phyloP scores from a whole-genome alignment of 2,113 vertebrate species.

The Pelecanus crispus region DNA sequence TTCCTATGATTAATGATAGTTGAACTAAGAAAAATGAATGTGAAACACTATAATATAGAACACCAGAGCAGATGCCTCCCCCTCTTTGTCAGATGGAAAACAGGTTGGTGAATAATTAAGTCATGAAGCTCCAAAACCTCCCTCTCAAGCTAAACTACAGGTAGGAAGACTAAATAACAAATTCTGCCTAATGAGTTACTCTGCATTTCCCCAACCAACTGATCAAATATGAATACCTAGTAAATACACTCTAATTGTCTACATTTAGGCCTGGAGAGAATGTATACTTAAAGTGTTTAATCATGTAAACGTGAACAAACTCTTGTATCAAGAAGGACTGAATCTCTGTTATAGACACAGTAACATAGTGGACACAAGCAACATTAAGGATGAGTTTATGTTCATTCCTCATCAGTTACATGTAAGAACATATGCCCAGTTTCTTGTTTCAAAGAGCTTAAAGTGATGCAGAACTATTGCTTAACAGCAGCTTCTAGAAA shows the following conservation, averaged over 20 bases:
- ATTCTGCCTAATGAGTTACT: constrained; percentile 44
- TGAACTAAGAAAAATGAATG: constrained; percentile 50
- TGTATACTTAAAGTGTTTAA: not conserved
- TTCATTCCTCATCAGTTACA: not conserved
- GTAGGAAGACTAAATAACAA: constrained; percentile 22
- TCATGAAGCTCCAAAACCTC: not conserved
- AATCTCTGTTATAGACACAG: not conserved
- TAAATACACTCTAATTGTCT: constrained; percentile 20
- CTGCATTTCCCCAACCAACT: constrained; percentile 36
- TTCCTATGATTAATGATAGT: constrained; percentile 53
- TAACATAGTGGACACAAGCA: not conserved
- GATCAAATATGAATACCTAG: constrained; percentile 43
- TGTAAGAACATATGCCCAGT: not conserved
- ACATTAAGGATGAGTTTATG: not conserved
- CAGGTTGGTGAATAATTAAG: constrained; percentile 47
- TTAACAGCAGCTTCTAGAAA: not conserved
- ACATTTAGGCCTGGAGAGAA: not conserved
- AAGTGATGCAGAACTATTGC: not conserved
- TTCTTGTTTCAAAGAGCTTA: not conserved
- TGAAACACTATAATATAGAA: not conserved
- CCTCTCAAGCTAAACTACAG: not conserved
- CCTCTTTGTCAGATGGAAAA: constrained; percentile 36
- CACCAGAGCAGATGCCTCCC: constrained; percentile 5
- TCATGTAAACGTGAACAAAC: not conserved
- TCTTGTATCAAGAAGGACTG: not conserved